A percentile compares a stretch with the other conserved stretches of the same genome.
phyloP scores from a whole-genome alignment of 2,888 invertebrate species.

The Toxonevra muliebris region DNA sequence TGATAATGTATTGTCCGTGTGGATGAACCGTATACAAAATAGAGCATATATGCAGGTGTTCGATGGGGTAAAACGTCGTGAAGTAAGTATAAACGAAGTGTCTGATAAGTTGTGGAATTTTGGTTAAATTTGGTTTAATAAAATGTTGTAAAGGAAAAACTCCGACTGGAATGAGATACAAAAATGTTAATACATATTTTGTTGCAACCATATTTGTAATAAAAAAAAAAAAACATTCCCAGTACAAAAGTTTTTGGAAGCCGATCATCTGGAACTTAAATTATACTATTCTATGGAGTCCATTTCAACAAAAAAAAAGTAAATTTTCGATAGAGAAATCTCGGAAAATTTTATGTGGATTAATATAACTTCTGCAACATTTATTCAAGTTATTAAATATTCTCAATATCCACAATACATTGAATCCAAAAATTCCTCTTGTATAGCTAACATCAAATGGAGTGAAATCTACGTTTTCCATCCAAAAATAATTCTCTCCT shows the following conservation, averaged over 20 bases:
- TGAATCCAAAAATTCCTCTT: constrained; percentile 1
- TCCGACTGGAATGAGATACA: no score
- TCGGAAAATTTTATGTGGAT: neutral
- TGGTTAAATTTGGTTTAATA: no score
- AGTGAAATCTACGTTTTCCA: no score
- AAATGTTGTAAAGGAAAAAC: no score
- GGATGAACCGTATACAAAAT: constrained; percentile 92
- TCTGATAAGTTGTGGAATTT: no score
- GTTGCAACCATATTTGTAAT: no score
- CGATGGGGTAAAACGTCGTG: constrained; percentile 61
- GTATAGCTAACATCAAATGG: neutral
- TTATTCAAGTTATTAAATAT: neutral
- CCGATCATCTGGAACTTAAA: no score
- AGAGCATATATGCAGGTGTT: constrained; percentile 73
- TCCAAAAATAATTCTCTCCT: neutral
- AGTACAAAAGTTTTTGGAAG: no score
- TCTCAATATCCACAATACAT: neutral
- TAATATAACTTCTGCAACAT: neutral
- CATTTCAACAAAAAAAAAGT: no score
- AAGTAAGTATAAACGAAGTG: constrained; percentile 43
- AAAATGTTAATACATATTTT: no score
- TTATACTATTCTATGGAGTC: no score
- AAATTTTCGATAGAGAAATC: neutral
- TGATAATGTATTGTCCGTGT: constrained; percentile 76
- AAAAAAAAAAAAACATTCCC: no score